These are phyloP conservation scores for Rhinogobius similis DNA, from an alignment of 2,113 vertebrate species.

Conservation along the genomic window DNA sequence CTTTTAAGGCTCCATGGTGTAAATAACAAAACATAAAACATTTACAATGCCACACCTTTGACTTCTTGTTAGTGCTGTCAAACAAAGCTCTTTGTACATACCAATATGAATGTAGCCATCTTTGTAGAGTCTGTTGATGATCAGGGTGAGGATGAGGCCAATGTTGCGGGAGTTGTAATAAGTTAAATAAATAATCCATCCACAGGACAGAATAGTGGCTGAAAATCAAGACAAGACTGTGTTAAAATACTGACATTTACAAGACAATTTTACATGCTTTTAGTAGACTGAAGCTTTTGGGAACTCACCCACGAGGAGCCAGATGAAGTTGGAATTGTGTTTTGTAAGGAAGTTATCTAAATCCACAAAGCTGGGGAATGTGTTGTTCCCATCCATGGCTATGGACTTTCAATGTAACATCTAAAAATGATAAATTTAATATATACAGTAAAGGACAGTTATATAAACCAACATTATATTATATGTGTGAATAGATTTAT, in stretches of 20 bases:
- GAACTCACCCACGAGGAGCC: constrained; percentile 92
- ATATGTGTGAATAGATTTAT: not conserved
- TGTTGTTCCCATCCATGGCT: constrained; percentile 82
- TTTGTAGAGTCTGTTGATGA: constrained; percentile 96
- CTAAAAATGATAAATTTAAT: constrained; percentile 27
- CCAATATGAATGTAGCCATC: constrained; percentile 98
- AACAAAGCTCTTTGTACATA: constrained; percentile 68
- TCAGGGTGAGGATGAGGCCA: constrained; percentile 93
- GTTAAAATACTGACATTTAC: not conserved
- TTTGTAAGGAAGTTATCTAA: constrained; percentile 90
- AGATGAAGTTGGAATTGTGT: constrained; percentile 95
- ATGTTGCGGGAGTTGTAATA: constrained; percentile 99
- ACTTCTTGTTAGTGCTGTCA: constrained; percentile 18
- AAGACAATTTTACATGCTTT: not conserved
- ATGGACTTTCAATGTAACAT: constrained; percentile 52
- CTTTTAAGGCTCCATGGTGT: constrained; percentile 9
- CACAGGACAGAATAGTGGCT: constrained; percentile 99
- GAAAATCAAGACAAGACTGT: constrained; percentile 45
- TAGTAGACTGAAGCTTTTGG: not conserved
- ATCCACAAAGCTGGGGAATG: constrained; percentile 86
- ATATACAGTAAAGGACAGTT: constrained; percentile 10
- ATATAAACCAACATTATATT: not conserved
- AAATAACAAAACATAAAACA: constrained; percentile 52
- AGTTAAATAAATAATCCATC: constrained; percentile 99
- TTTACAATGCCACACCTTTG: constrained; percentile 37